phyloP scores from a whole-genome alignment of 2,888 invertebrate genomes.

The Vannuccia rotundouncinata region DNA sequence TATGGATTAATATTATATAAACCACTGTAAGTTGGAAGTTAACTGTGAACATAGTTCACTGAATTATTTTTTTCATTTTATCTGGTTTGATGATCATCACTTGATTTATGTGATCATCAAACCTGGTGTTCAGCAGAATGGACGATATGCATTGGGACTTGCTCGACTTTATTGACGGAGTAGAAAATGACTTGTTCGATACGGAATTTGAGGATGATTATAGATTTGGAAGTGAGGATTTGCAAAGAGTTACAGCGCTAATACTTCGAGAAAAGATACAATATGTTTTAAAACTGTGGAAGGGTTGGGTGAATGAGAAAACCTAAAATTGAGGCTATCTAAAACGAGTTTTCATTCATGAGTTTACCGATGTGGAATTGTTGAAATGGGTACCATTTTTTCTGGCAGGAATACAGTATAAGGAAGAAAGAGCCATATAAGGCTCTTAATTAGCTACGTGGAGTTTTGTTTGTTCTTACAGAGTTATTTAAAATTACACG shows the following conservation, averaged over 20 bases:
- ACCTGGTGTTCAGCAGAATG: background rate
- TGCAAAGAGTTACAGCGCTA: no score
- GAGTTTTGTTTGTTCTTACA: background rate
- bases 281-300: background rate
- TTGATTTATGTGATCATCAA: background rate
- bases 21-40: background rate
- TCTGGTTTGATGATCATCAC: background rate
- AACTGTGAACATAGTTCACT: background rate
- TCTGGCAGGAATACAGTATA: background rate
- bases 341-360: background rate
- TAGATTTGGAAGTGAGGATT: background rate
- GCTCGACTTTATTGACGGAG: background rate
- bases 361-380: background rate
- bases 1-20: background rate
- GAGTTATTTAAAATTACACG: background rate
- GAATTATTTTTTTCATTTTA: background rate
- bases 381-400: background rate
- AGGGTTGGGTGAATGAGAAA: background rate
- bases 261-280: no score
- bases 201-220: background rate
- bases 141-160: background rate
- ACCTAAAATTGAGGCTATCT: background rate
- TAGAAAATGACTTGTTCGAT: background rate
- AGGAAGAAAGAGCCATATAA: background rate
- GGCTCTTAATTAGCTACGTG: background rate